Percentiles rank a stretch among this genome's conserved stretches.
phyloP scores from a whole-genome alignment of 35 echinoderm and acorn worm species.

The Lytechinus variegatus region DNA sequence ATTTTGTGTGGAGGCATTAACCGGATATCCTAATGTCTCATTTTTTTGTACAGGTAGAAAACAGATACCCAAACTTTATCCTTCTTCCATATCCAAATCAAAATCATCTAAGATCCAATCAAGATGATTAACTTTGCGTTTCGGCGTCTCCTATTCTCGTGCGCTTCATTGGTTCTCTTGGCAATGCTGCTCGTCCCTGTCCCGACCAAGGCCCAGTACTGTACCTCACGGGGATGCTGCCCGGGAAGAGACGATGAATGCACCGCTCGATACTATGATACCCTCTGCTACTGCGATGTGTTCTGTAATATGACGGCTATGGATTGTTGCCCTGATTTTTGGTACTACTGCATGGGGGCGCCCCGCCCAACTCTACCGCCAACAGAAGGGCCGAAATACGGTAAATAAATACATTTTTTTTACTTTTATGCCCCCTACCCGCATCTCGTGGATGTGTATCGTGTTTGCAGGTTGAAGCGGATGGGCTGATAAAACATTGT shows the following conservation, averaged over 20 bases:
- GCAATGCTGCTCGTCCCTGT: not conserved
- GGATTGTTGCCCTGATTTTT: slow-evolving; percentile 82
- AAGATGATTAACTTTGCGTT: not conserved
- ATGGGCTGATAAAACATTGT: too few relatives aligned
- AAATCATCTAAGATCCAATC: not conserved
- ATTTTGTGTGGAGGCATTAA: too few relatives aligned
- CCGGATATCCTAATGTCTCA: too few relatives aligned
- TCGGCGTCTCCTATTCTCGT: not conserved
- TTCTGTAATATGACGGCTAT: slow-evolving; percentile 62
- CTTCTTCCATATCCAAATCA: not conserved
- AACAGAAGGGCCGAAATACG: not conserved
- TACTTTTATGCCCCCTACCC: not conserved
- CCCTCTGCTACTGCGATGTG: slow-evolving; percentile 82
- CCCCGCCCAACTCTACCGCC: not conserved
- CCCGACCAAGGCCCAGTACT: slow-evolving; percentile 57
- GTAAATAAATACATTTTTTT: not conserved
- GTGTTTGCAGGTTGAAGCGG: too few relatives aligned
- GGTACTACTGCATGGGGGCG: slow-evolving; percentile 38
- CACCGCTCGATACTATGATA: slow-evolving; percentile 48
- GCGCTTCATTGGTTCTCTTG: not conserved
- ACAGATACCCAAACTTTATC: not conserved
- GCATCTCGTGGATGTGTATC: too few relatives aligned
- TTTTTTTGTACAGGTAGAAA: not conserved
- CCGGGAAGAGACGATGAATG: slow-evolving; percentile 72
- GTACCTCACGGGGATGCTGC: slow-evolving; percentile 70